Evolutionary conservation across 2,797 vertebrate species (phyloP).

Genomic region (Semotilus atromaculatus): DNA sequence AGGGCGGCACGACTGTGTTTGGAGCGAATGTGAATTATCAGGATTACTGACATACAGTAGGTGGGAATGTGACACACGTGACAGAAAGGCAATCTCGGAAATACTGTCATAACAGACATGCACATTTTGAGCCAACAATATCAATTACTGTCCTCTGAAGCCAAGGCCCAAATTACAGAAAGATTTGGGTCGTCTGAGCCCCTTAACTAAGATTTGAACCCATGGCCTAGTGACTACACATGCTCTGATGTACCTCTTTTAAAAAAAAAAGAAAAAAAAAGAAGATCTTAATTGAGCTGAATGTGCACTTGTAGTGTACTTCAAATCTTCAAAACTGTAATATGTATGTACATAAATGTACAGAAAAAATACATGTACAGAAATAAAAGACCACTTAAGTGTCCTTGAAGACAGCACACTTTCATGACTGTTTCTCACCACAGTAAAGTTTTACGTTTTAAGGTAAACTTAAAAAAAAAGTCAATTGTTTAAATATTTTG

Average conservation of each 20-base stretch:
- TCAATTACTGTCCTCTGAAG: background rate
- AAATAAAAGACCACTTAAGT: background rate
- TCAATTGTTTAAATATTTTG: background rate
- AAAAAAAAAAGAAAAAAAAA: too few species aligned
- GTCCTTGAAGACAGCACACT: too few species aligned
- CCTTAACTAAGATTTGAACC: background rate
- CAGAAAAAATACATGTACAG: too few species aligned
- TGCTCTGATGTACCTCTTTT: background rate
- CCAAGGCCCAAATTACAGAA: background rate
- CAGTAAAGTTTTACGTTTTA: too few species aligned
- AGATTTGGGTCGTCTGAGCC: background rate
- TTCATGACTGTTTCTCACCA: too few species aligned
- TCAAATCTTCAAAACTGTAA: too few species aligned
- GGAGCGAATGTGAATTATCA: conserved; percentile 16
- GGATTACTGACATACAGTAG: conserved; percentile 62
- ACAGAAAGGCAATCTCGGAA: background rate
- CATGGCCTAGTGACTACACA: background rate
- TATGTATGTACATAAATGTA: too few species aligned
- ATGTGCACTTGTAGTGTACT: too few species aligned
- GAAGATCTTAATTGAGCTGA: too few species aligned
- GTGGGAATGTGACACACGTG: conserved; percentile 6
- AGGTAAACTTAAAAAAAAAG: too few species aligned
- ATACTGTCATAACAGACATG: conserved; percentile 20
- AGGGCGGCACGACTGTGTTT: conserved; percentile 48
- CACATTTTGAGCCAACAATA: background rate